Evolutionary conservation across 2,113 vertebrate genomes (phyloP).

Genomic region (Anolis sagrei): DNA sequence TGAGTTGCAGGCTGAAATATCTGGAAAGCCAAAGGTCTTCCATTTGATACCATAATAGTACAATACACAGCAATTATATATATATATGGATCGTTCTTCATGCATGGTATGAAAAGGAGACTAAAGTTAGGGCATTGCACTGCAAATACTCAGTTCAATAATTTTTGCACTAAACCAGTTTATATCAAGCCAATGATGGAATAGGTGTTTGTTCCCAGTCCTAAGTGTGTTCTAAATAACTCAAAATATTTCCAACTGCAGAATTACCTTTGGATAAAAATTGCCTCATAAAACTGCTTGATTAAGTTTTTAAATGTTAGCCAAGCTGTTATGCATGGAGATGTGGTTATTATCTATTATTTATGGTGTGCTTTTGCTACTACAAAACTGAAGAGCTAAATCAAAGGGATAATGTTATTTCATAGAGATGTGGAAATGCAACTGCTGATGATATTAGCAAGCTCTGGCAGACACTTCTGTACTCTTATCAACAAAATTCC

Average conservation of each 20-base stretch:
- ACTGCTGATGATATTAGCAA: neutral
- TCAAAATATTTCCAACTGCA: slow-evolving; percentile 32
- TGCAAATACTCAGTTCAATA: slow-evolving; percentile 17
- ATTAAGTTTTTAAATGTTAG: slow-evolving; percentile 50
- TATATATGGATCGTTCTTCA: no score
- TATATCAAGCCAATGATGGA: slow-evolving; percentile 23
- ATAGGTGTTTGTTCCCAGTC: neutral
- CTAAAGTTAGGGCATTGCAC: neutral
- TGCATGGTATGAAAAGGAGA: no score
- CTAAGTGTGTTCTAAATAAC: slow-evolving; percentile 49
- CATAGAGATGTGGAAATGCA: neutral
- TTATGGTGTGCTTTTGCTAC: slow-evolving; percentile 39
- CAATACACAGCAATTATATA: no score
- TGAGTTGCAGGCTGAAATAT: no score
- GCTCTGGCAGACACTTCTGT: neutral
- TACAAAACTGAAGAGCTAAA: slow-evolving; percentile 29
- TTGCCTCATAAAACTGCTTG: slow-evolving; percentile 52
- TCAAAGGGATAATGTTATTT: neutral
- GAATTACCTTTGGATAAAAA: slow-evolving; percentile 55
- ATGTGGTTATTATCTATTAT: slow-evolving; percentile 42
- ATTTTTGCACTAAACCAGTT: slow-evolving; percentile 12
- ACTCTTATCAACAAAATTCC: neutral
- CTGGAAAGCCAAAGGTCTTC: no score
- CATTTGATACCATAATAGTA: no score
- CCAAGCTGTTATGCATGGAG: slow-evolving; percentile 31